Conservation (phyloP, 1,140 invertebrate species). For the Hermetia illucens region DNA sequence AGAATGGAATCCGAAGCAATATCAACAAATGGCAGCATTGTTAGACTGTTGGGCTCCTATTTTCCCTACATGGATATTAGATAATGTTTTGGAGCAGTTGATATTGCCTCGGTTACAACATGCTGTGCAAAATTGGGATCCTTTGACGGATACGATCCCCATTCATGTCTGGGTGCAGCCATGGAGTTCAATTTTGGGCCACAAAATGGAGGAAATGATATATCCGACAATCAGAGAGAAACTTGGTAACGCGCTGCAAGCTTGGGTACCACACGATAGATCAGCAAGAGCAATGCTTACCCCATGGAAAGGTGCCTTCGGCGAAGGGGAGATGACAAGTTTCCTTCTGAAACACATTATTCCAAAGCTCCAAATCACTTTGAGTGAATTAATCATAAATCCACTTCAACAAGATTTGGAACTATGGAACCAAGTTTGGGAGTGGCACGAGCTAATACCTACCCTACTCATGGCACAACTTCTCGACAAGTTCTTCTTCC, state of each 20-base stretch:
- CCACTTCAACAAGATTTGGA: constrained; percentile 63
- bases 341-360: constrained; percentile 83
- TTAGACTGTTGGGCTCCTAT: constrained; percentile 69
- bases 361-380: constrained; percentile 68
- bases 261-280: constrained; percentile 85
- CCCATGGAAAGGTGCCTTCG: constrained; percentile 83
- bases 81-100: constrained; percentile 68
- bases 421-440: constrained; percentile 74
- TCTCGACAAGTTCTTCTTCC: constrained; percentile 75
- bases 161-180: constrained; percentile 96
- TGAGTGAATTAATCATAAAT: constrained; percentile 67
- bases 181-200: constrained; percentile 46
- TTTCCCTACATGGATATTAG: constrained; percentile 68
- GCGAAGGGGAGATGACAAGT: constrained; percentile 63
- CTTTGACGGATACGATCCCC: constrained; percentile 80
- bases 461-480: constrained; percentile 51
- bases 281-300: constrained; percentile 84
- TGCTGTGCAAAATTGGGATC: constrained; percentile 88
- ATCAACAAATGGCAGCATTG: constrained; percentile 60
- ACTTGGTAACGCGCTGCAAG: constrained; percentile 67
- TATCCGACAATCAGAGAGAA: constrained; percentile 91
- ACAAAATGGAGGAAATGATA: constrained; percentile 55
- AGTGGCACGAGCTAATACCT: constrained; percentile 71
- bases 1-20: constrained; percentile 57
- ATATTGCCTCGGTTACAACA: constrained; percentile 62